phyloP scores from a whole-genome alignment of 2,113 vertebrate genomes.

The Gadus chalcogrammus region DNA sequence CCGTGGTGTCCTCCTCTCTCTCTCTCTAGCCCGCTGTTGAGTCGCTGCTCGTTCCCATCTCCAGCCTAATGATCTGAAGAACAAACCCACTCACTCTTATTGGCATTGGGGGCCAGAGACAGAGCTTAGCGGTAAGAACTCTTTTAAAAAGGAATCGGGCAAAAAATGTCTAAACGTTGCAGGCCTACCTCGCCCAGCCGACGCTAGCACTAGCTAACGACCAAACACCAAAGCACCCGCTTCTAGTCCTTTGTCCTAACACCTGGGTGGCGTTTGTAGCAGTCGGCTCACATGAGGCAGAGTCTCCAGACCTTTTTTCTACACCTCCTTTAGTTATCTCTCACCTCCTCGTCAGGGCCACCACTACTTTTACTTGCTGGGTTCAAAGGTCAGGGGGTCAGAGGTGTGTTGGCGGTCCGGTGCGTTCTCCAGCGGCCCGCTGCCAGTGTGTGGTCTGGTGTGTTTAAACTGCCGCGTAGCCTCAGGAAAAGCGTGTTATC shows the following conservation, averaged over 20 bases:
- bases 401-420: slow-evolving; percentile 49
- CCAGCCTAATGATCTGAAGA: too few species aligned
- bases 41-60: too few species aligned
- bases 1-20: too few species aligned
- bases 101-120: too few species aligned
- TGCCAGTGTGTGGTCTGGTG: slow-evolving; percentile 64
- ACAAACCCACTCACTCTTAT: too few species aligned
- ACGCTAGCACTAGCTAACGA: too few species aligned
- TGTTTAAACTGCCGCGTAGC: slow-evolving; percentile 59
- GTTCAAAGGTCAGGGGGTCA: slow-evolving; percentile 62
- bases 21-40: too few species aligned
- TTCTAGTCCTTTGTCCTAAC: background rate
- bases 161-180: too few species aligned
- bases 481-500: slow-evolving; percentile 25
- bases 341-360: slow-evolving; percentile 48
- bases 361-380: slow-evolving; percentile 60
- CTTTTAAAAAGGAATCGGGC: too few species aligned
- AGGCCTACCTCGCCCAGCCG: too few species aligned
- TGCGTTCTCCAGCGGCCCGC: slow-evolving; percentile 6
- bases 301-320: background rate
- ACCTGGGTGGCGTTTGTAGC: background rate
- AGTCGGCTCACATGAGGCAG: background rate
- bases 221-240: too few species aligned
- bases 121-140: too few species aligned
- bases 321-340: slow-evolving; percentile 48